phyloP scores from a whole-genome alignment of 2,113 vertebrate genomes.

The Thinocorus orbignyianus region DNA sequence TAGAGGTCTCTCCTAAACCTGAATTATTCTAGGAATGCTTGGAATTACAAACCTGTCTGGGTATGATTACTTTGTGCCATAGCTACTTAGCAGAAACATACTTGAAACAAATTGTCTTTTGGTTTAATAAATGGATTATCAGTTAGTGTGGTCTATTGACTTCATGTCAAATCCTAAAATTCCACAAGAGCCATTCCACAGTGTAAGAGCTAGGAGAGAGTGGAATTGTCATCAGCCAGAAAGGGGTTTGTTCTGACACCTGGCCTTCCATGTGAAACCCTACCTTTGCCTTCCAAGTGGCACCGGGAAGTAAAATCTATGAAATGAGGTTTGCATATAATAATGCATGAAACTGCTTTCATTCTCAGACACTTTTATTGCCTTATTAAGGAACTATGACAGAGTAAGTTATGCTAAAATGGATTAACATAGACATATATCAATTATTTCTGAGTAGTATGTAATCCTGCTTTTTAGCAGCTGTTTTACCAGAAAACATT shows the following conservation, averaged over 20 bases:
- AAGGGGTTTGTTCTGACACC: background rate
- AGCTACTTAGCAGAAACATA: background rate
- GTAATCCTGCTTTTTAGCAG: background rate
- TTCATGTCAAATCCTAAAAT: background rate
- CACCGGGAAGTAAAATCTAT: background rate
- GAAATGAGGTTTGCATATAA: background rate
- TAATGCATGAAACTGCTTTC: background rate
- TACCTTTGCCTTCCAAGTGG: background rate
- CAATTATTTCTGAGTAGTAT: background rate
- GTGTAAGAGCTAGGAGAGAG: background rate
- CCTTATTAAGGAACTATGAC: background rate
- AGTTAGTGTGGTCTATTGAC: background rate
- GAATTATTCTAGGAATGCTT: background rate
- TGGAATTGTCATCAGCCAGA: background rate
- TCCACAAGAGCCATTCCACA: background rate
- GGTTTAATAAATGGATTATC: background rate
- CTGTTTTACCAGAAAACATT: background rate
- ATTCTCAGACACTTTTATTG: background rate
- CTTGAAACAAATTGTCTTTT: background rate
- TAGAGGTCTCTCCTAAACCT: background rate
- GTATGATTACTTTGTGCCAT: background rate
- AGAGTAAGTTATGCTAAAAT: background rate
- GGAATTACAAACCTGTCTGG: background rate
- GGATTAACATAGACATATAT: background rate
- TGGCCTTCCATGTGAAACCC: background rate